Evolutionary conservation across 2,797 vertebrate genomes (phyloP).

Genomic region (Acrossocheilus wenchowensis): DNA sequence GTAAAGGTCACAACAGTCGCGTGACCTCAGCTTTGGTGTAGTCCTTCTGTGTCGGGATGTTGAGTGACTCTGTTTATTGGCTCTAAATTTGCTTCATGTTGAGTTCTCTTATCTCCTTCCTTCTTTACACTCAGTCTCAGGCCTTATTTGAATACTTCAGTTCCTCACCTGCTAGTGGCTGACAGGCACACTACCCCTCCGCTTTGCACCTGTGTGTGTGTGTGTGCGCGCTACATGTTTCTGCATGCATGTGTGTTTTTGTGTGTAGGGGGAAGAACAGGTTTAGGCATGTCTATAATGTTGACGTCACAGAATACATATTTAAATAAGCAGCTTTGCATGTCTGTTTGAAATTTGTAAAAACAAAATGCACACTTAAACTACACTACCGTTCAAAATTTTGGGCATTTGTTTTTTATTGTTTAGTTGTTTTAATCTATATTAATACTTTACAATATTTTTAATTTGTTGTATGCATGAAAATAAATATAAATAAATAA

Average conservation of each 20-base stretch:
- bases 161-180: conserved; percentile 26
- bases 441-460: neutral
- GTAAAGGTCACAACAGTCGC: conserved; percentile 41
- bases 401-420: neutral
- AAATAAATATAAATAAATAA: neutral
- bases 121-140: neutral
- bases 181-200: neutral
- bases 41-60: conserved; percentile 5
- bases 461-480: neutral
- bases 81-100: neutral
- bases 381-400: neutral
- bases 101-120: neutral
- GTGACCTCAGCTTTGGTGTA: conserved; percentile 29
- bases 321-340: conserved; percentile 34
- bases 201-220: conserved; percentile 10
- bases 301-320: neutral
- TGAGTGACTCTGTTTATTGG: neutral
- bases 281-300: conserved; percentile 46
- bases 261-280: conserved; percentile 27
- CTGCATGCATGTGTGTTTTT: conserved; percentile 3
- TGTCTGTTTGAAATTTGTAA: conserved; percentile 30
- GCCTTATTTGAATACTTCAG: conserved; percentile 29
- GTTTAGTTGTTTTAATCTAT: neutral
- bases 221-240: conserved; percentile 7
- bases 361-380: neutral